Base-by-base conservation (phyloP, 2,113 vertebrate genomes). In the Hyla sarda region DNA sequence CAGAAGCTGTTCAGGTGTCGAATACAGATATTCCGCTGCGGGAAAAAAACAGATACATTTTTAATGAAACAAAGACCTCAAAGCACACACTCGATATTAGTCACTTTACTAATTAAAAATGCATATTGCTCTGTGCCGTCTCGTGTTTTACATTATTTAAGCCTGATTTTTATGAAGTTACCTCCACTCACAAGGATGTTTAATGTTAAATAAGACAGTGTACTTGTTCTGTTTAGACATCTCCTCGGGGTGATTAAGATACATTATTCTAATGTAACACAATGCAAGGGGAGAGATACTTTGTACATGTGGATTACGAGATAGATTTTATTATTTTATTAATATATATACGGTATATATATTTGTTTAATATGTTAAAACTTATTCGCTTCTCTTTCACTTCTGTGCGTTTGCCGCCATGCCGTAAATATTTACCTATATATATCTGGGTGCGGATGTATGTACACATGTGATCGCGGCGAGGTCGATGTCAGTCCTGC, bases 21-120 rank as follows among this genome's bases (percentile, higher is more conserved):
- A 95, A 95, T 98, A 99, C 94, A 96, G 96, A 96, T 98, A 97
- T 91, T 95, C 95, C 91, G 96, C 97, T 97, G 96, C 94, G 92
- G 95, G 96, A 96, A 96, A 96, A 96, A 97, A 95, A 96, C 94
- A 96, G 90, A 96, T 99, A 95, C 95, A 99, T 98, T 96, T 98
- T 99, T 99, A 93, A 99, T 99, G 95, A 96, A 94, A 97, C 96
- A 96, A 97, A 97, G 98, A 97, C 97, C 97, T 99, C 97, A 98
- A 99, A 98, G 96, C 96, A 96, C 95, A 97, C 97, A 96, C 96
- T 96, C 95, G 95, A 98, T 98, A 99, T 98, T 99, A 98, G 97
- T 98, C 97, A 98, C 96, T 99, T 99, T 98, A 98, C 96, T 97
- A 98, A 99, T 99, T 98, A 99, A 99, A 98, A 99, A 98, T 99